Percentiles rank a stretch among this genome's conserved stretches.
Conservation (phyloP, 64 coral and sea anemone species). For the Pocillopora damicornis region DNA sequence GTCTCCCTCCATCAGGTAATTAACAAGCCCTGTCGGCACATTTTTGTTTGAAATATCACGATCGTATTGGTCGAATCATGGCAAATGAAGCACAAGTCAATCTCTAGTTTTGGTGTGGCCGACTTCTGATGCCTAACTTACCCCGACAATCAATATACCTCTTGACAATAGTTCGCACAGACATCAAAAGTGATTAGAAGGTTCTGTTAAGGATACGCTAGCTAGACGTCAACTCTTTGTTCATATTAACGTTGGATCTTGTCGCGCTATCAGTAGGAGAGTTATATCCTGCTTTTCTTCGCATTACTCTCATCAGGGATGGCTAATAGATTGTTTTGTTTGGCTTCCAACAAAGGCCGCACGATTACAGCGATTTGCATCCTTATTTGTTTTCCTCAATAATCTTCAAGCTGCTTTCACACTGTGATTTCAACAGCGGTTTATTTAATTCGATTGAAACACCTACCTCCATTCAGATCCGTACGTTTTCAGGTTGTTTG, state of each 20-base stretch:
- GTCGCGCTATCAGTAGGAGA: constrained; percentile 26
- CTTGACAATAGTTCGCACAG: not conserved
- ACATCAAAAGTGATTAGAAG: not conserved
- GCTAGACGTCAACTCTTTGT: not conserved
- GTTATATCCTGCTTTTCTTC: not conserved
- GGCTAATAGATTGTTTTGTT: constrained; percentile 3
- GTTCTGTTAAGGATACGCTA: not conserved
- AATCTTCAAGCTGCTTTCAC: constrained; percentile 26
- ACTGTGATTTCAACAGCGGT: constrained; percentile 24
- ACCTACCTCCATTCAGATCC: constrained; percentile 4
- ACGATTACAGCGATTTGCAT: constrained; percentile 14
- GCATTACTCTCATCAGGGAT: not conserved
- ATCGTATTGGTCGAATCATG: not conserved
- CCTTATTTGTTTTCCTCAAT: constrained; percentile 13
- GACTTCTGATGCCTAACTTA: not conserved
- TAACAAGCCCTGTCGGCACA: not conserved
- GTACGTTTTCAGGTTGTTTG: not conserved
- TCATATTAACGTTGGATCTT: not conserved
- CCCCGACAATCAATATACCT: not conserved
- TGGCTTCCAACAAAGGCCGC: not conserved
- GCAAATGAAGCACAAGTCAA: not conserved
- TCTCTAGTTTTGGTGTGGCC: not conserved
- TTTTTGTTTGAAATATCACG: not conserved
- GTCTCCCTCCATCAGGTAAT: not conserved
- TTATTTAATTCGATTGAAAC: constrained; percentile 1